Conservation (phyloP, 2,797 vertebrate species). For the Diplodus sargus region DNA sequence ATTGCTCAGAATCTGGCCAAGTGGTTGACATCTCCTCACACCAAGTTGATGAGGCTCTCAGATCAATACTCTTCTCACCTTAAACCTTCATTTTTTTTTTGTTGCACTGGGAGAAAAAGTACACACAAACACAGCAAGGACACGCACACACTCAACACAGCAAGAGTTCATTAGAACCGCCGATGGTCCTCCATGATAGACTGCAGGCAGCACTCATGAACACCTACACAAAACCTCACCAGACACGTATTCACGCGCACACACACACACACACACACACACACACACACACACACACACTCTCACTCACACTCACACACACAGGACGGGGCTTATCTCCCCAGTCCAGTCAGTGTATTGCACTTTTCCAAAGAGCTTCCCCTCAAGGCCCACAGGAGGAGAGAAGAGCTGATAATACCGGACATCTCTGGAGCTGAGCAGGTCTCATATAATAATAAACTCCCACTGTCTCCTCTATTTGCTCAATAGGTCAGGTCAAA, state of each 20-base stretch:
- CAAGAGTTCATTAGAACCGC: slow-evolving; percentile 74
- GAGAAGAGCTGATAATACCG: slow-evolving; percentile 59
- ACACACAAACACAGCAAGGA: slow-evolving; percentile 32
- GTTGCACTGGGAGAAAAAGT: slow-evolving; percentile 38
- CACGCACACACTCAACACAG: slow-evolving; percentile 33
- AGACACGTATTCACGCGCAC: slow-evolving; percentile 45
- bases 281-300: slow-evolving; percentile 12
- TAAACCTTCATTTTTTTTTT: slow-evolving; percentile 65
- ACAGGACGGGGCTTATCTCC: slow-evolving; percentile 74
- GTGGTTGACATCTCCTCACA: slow-evolving; percentile 72
- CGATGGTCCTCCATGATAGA: slow-evolving; percentile 69
- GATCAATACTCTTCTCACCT: slow-evolving; percentile 79
- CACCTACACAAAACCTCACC: slow-evolving; percentile 64
- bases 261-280: slow-evolving; percentile 16
- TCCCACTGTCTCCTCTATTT: slow-evolving; percentile 49
- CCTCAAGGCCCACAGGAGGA: slow-evolving; percentile 50
- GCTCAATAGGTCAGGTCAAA: slow-evolving; percentile 68
- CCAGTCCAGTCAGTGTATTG: slow-evolving; percentile 62
- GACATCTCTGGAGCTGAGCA: slow-evolving; percentile 58
- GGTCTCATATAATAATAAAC: slow-evolving; percentile 66
- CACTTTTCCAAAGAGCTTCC: slow-evolving; percentile 67
- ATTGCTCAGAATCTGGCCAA: slow-evolving; percentile 67
- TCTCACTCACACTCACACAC: slow-evolving; percentile 1
- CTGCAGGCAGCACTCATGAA: slow-evolving; percentile 70
- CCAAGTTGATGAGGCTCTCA: slow-evolving; percentile 73